Percentiles rank a stretch among this genome's conserved stretches.
Evolutionary conservation across 2,888 invertebrate species (phyloP).

Genomic region (Ophraella communa): DNA sequence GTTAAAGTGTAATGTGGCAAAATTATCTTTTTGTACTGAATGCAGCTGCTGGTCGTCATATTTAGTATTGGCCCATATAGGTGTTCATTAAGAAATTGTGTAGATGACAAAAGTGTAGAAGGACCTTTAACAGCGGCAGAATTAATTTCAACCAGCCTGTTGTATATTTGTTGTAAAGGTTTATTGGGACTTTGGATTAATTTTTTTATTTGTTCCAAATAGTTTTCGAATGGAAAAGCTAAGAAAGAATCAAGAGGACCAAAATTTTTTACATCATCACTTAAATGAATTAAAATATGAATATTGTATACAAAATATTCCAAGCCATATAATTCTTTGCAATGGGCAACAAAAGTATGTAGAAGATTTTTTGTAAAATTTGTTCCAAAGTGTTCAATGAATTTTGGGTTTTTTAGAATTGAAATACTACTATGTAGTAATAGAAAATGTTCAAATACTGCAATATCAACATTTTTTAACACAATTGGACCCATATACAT

Average conservation of each 20-base stretch:
- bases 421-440: too few relatives aligned
- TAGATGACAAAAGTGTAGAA: too few relatives aligned
- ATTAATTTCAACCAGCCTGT: background rate
- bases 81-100: background rate
- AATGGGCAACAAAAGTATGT: conserved; percentile 26
- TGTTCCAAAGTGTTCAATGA: background rate
- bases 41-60: background rate
- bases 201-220: conserved; percentile 27
- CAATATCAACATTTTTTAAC: conserved; percentile 24
- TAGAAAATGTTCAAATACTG: conserved; percentile 6
- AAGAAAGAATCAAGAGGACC: too few relatives aligned
- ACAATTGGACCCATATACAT: conserved; percentile 36
- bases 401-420: background rate
- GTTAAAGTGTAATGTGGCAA: background rate
- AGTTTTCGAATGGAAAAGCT: conserved; percentile 29
- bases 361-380: conserved; percentile 17
- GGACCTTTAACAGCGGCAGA: too few relatives aligned
- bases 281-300: conserved; percentile 29
- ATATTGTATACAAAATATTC: conserved; percentile 26
- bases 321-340: conserved; percentile 23
- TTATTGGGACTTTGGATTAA: conserved; percentile 12
- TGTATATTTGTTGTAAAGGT: conserved; percentile 27
- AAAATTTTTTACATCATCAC: conserved; percentile 10
- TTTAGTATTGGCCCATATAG: background rate
- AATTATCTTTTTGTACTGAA: background rate